Evolutionary conservation across 2,797 vertebrate species (phyloP), one percentile per base, ranked within the genome.

Genomic region (Danio jaintianensis): DNA sequence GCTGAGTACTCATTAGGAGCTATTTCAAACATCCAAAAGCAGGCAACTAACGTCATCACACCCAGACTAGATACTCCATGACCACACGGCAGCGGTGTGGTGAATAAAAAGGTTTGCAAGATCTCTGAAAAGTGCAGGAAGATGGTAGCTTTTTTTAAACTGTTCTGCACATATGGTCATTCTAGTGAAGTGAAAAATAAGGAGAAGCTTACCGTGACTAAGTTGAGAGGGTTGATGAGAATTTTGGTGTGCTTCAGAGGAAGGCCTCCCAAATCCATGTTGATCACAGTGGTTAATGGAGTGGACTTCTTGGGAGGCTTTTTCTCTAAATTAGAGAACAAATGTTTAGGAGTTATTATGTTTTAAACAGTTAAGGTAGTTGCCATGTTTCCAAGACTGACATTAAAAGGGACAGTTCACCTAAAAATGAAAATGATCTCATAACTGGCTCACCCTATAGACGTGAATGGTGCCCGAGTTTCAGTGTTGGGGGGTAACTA

Each of bases 201-300:
- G 8, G 13, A 66, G 3, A 75, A 75, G 86, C 89, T 52, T 80
- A 94, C 93, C 12, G 88, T 88, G 53, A 93, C 62, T 76, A 93
- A 79, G 74, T 89, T 93, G 0, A 94, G 47, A 55, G 93, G 91
- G 81, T 91, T 92, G 79, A 92, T 79, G 67, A 93, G 93, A 53
- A 95, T 94, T 89, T 87, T 93, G 53, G 90, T 89, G 78, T 90
- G 87, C 75, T 89, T 90, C 52, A 95, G 63, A 4, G 89, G 43
- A 77, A 95, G 86, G 42, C 75, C 74, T 52, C 85, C 88, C 45
- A 95, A 91, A 80, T 89, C 87, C 40, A 95, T 91, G 0, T 18
- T 89, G 79, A 89, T 91, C 75, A 95, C 81, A 0, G 91, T 88
- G 9, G 47, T 82, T 83, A 94, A 87, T 43, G 91, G 16, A 6